Percentiles rank a stretch among this genome's conserved stretches.
phyloP scores from a whole-genome alignment of 1,140 invertebrate species.

The Calephelis virginiensis region DNA sequence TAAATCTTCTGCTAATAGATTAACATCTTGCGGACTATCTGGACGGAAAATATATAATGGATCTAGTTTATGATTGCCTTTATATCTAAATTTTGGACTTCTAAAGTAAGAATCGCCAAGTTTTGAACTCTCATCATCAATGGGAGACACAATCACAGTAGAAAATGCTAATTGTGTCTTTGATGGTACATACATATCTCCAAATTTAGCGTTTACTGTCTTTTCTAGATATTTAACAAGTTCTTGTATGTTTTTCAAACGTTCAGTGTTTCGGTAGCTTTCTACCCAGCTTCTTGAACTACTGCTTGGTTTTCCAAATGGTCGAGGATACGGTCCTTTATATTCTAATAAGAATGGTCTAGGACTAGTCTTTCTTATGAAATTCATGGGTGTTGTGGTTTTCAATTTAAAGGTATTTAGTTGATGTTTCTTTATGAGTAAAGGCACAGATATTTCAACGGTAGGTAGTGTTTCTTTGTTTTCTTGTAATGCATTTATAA shows the following conservation, averaged over 20 bases:
- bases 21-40: constrained; percentile 67
- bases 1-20: constrained; percentile 68
- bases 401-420: constrained; percentile 24
- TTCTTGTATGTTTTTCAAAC: constrained; percentile 66
- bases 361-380: constrained; percentile 58
- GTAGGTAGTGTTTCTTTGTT: constrained; percentile 49
- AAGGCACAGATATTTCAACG: constrained; percentile 33
- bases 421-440: constrained; percentile 31
- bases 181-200: constrained; percentile 46
- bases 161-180: constrained; percentile 61
- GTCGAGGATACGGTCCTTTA: constrained; percentile 55
- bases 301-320: constrained; percentile 57
- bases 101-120: constrained; percentile 16
- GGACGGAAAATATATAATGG: constrained; percentile 69
- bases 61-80: constrained; percentile 52
- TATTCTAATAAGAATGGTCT: constrained; percentile 64
- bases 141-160: constrained; percentile 55
- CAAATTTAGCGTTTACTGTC: constrained; percentile 64
- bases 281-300: constrained; percentile 58
- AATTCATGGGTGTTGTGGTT: constrained; percentile 29
- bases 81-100: constrained; percentile 32
- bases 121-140: constrained; percentile 28
- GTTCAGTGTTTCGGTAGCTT: constrained; percentile 66
- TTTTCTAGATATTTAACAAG: constrained; percentile 69
- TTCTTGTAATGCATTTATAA: constrained; percentile 70